Evolutionary conservation across 2,888 invertebrate species (phyloP).

Genomic region (Archips crataeganus): DNA sequence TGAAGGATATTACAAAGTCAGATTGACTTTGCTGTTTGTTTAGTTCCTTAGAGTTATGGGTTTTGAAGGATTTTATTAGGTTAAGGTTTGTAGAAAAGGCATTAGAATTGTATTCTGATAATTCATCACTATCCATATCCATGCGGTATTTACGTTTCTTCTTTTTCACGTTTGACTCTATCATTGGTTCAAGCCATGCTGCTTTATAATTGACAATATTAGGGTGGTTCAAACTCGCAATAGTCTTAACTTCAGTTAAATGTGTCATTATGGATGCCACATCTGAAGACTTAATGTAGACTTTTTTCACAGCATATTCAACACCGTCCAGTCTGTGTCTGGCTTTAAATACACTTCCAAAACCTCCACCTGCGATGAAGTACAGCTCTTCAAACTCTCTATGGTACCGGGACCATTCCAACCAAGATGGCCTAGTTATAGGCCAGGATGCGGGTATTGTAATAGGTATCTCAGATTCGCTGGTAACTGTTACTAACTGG

Average conservation of each 20-base stretch:
- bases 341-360: slow-evolving; percentile 91
- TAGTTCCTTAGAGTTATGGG: slow-evolving; percentile 78
- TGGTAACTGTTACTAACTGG: slow-evolving; percentile 87
- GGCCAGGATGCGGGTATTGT: slow-evolving; percentile 82
- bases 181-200: slow-evolving; percentile 91
- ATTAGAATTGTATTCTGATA: slow-evolving; percentile 58
- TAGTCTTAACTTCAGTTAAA: slow-evolving; percentile 92
- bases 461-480: slow-evolving; percentile 82
- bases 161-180: slow-evolving; percentile 78
- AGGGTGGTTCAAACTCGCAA: slow-evolving; percentile 91
- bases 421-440: slow-evolving; percentile 76
- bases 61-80: slow-evolving; percentile 78
- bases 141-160: slow-evolving; percentile 64
- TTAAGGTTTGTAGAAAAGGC: slow-evolving; percentile 70
- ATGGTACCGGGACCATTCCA: slow-evolving; percentile 88
- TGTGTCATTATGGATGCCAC: slow-evolving; percentile 88
- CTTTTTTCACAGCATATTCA: slow-evolving; percentile 93
- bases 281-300: slow-evolving; percentile 87
- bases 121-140: slow-evolving; percentile 74
- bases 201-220: slow-evolving; percentile 94
- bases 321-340: slow-evolving; percentile 90
- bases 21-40: slow-evolving; percentile 68
- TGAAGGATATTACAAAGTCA: slow-evolving; percentile 76
- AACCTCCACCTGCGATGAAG: slow-evolving; percentile 91
- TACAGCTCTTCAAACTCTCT: slow-evolving; percentile 89